phyloP scores from a whole-genome alignment of 2,113 vertebrate genomes.

The Psophia crepitans region DNA sequence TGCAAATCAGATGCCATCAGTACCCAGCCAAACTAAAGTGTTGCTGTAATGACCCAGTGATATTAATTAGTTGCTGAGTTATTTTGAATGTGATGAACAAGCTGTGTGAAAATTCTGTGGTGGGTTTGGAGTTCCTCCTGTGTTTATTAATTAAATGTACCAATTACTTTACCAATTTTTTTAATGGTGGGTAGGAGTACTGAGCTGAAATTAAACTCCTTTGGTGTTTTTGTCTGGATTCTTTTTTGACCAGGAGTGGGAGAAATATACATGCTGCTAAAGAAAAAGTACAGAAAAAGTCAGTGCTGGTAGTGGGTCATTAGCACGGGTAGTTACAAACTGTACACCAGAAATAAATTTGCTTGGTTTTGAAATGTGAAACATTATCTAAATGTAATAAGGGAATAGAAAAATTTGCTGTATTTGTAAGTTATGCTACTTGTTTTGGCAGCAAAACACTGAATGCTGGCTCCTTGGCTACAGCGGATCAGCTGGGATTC shows the following conservation, averaged over 20 bases:
- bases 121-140: slow-evolving; percentile 59
- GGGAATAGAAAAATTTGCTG: not conserved
- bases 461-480: not conserved
- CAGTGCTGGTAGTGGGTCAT: not conserved
- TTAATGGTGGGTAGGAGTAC: slow-evolving; percentile 27
- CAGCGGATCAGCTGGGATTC: not conserved
- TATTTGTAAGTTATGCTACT: not conserved
- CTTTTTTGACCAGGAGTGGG: not conserved
- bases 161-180: slow-evolving; percentile 73
- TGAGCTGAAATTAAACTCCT: slow-evolving; percentile 14
- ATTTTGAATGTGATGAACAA: slow-evolving; percentile 67
- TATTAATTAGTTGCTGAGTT: slow-evolving; percentile 70
- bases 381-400: not conserved
- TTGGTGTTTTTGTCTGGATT: not conserved
- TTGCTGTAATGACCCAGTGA: slow-evolving; percentile 43
- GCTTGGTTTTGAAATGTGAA: not conserved
- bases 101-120: slow-evolving; percentile 36
- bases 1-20: not conserved
- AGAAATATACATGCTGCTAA: not conserved
- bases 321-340: not conserved
- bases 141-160: slow-evolving; percentile 66
- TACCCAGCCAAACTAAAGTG: slow-evolving; percentile 26
- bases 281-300: not conserved
- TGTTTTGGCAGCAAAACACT: not conserved
- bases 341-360: not conserved